These are phyloP conservation scores for Tetropium fuscum DNA, from an alignment of 2,888 invertebrate species.

Conservation along the genomic window DNA sequence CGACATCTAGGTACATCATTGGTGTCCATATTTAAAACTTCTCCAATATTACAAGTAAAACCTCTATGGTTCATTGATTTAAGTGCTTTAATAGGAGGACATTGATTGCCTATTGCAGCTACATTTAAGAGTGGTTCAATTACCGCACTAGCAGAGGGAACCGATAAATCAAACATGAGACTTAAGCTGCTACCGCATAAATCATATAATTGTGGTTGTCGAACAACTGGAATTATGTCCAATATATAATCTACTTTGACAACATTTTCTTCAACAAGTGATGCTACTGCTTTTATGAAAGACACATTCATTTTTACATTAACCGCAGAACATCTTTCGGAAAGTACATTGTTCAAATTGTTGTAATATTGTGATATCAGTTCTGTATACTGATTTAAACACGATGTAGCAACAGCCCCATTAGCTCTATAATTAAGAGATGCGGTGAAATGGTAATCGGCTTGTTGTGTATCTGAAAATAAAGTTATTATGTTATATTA, in stretches of 20 bases:
- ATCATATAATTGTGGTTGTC: constrained; percentile 93
- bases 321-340: constrained; percentile 93
- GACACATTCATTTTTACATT: constrained; percentile 96
- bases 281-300: constrained; percentile 85
- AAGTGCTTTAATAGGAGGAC: constrained; percentile 90
- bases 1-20: constrained; percentile 92
- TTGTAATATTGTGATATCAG: constrained; percentile 83
- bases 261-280: constrained; percentile 85
- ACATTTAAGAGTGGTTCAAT: constrained; percentile 91
- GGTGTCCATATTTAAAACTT: constrained; percentile 93
- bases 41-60: constrained; percentile 93
- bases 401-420: constrained; percentile 87
- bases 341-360: constrained; percentile 83
- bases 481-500: no score
- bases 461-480: constrained; percentile 86
- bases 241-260: constrained; percentile 91
- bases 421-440: constrained; percentile 89
- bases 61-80: constrained; percentile 88
- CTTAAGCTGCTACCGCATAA: constrained; percentile 94
- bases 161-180: constrained; percentile 93
- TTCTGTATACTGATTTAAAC: constrained; percentile 88
- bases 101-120: constrained; percentile 90
- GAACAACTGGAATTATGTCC: constrained; percentile 87
- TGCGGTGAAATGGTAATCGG: constrained; percentile 92
- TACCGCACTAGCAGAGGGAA: constrained; percentile 91